Percentiles rank a stretch among this genome's conserved stretches.
phyloP scores from a whole-genome alignment of 2,113 vertebrate genomes.

The Orthonyx spaldingii region DNA sequence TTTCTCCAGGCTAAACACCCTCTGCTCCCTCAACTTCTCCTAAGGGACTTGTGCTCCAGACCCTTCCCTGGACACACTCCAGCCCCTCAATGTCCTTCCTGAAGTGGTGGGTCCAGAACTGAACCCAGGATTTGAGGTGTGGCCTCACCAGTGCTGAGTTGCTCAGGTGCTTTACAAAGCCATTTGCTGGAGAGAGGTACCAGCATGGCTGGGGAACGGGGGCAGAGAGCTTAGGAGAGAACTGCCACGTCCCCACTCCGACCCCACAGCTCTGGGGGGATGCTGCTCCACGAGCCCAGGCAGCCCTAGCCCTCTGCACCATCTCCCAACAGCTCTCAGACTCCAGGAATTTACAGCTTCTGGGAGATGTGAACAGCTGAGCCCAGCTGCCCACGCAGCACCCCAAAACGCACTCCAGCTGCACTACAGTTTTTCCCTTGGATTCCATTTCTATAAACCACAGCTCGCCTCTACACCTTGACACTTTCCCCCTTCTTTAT shows the following conservation, averaged over 20 bases:
- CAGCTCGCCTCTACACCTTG: background rate
- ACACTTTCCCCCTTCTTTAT: background rate
- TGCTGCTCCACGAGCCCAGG: background rate
- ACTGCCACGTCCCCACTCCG: background rate
- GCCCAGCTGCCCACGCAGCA: background rate
- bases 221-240: background rate
- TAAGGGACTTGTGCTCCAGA: background rate
- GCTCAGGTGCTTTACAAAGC: background rate
- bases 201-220: background rate
- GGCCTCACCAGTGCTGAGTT: background rate
- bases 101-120: background rate
- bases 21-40: background rate
- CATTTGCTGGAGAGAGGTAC: background rate
- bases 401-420: background rate
- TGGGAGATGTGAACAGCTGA: background rate
- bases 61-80: background rate
- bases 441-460: background rate
- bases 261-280: background rate
- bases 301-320: background rate
- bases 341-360: background rate
- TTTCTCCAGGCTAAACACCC: background rate
- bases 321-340: background rate
- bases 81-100: background rate
- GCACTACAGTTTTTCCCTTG: accelerated
- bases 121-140: background rate